Percentiles rank a stretch among this genome's conserved stretches.
phyloP scores from a whole-genome alignment of 2,888 invertebrate species.

The Keiferia lycopersicella region DNA sequence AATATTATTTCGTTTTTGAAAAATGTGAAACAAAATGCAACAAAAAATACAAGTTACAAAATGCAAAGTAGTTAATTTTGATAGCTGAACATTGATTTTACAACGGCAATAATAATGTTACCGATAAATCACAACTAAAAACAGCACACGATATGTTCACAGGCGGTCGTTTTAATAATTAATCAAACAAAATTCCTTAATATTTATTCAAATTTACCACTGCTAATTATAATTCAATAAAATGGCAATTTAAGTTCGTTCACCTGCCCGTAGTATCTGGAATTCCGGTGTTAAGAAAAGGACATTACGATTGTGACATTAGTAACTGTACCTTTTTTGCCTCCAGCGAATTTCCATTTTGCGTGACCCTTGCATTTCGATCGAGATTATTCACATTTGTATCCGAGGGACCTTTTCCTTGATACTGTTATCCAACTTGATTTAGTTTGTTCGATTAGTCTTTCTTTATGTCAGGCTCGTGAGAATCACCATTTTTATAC shows the following conservation, averaged over 20 bases:
- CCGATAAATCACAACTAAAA: conserved; percentile 1
- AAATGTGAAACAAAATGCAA: background rate
- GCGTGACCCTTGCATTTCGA: conserved; percentile 26
- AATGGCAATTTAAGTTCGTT: conserved; percentile 43
- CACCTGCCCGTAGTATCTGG: conserved; percentile 51
- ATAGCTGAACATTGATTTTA: conserved; percentile 1
- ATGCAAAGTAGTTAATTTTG: background rate
- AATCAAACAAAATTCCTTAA: conserved; percentile 19
- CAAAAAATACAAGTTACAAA: background rate
- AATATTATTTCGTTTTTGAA: background rate
- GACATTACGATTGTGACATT: conserved; percentile 42
- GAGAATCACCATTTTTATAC: background rate
- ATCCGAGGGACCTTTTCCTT: conserved; percentile 22
- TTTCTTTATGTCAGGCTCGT: conserved; percentile 1
- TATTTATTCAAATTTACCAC: background rate
- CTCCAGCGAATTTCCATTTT: conserved; percentile 35
- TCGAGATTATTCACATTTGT: conserved; percentile 33
- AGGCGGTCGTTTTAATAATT: background rate
- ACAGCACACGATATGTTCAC: background rate
- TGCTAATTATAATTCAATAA: conserved; percentile 16
- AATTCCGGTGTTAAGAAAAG: conserved; percentile 43
- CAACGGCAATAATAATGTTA: conserved; percentile 10
- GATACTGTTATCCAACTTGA: conserved; percentile 21
- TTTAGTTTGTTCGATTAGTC: conserved; percentile 24
- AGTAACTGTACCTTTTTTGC: conserved; percentile 40